Base-by-base conservation (phyloP, 2,888 invertebrate species). In the Zeuzera pyrina region DNA sequence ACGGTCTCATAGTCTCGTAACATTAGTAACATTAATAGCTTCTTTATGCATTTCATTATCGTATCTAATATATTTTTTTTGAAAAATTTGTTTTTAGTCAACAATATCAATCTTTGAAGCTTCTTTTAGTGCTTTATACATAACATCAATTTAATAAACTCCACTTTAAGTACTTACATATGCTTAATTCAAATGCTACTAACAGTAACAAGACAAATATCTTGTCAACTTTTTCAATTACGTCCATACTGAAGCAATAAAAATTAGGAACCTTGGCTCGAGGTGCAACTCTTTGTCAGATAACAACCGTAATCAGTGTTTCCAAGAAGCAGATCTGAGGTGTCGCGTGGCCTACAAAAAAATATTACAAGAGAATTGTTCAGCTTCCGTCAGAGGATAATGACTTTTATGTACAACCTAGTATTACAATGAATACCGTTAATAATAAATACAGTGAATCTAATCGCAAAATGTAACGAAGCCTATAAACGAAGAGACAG, bases 271-370 rank as follows among this genome's bases (percentile, higher is more conserved):
- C 26, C 15, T 31, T 31, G 25, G 25, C 41, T 31, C 38, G 42
- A 31, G 44, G 34, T 46, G 45, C 45, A 42, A 47, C 49, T 42
- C 49, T 50, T 49, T 43, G 44, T 41, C 39, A 35, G 41, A 42
- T 48, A 50, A 46, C 48, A 39, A 47, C 44, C 23, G 44, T 41
- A 50, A 56, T 54, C 41, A 33, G 32, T 37, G 43, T 37, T 48
- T 49, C 51, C 42, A 39, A 54, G 47, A 49, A 56, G 35, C 30
- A 38, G 41, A 38, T 31, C 12, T 10, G 15, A 30, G 28, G 39
- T 43, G 38, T 39, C 35, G 29, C 41, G n/a, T n/a, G n/a, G n/a
- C n/a, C n/a, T n/a, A n/a, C n/a, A n/a, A n/a, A n/a, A n/a, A 26
- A 38, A 34, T 22, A 44, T 41, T 42, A 41, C 38, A 39, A 49